These are phyloP conservation scores for Paraescarpia echinospica DNA, from an alignment of 1,140 invertebrate genomes.

Conservation along the genomic window DNA sequence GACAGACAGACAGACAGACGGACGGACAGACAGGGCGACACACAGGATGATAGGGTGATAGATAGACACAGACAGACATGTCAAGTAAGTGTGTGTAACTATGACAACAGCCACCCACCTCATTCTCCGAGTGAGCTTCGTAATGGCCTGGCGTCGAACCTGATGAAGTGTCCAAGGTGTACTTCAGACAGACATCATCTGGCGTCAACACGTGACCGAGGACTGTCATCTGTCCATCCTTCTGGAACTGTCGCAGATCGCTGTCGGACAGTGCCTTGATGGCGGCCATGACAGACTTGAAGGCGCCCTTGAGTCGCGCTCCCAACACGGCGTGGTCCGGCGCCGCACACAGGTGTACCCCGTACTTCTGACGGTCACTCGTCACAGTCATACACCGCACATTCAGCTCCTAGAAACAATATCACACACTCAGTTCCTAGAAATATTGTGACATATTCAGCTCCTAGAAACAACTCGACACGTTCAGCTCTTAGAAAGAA, in stretches of 20 bases:
- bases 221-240: slow-evolving; percentile 72
- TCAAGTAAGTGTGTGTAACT: neutral
- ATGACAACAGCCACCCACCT: slow-evolving; percentile 59
- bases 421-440: neutral
- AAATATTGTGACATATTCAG: neutral
- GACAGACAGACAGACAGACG: neutral
- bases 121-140: slow-evolving; percentile 87
- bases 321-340: slow-evolving; percentile 90
- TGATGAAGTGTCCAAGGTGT: slow-evolving; percentile 67
- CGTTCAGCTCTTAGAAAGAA: slow-evolving; percentile 26
- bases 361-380: slow-evolving; percentile 89
- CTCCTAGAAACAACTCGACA: neutral
- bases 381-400: slow-evolving; percentile 85
- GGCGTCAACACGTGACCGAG: slow-evolving; percentile 75
- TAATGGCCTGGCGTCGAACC: slow-evolving; percentile 67
- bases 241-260: slow-evolving; percentile 77
- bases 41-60: neutral
- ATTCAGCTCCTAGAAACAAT: slow-evolving; percentile 76
- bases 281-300: slow-evolving; percentile 81
- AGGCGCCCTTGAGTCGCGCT: slow-evolving; percentile 67
- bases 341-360: slow-evolving; percentile 89
- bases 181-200: slow-evolving; percentile 84
- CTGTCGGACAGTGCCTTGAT: slow-evolving; percentile 80
- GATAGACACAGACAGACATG: neutral
- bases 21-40: neutral